Percentiles rank a stretch among this genome's conserved stretches.
phyloP scores from a whole-genome alignment of 2,888 invertebrate species.

The Mythimna vitellina region DNA sequence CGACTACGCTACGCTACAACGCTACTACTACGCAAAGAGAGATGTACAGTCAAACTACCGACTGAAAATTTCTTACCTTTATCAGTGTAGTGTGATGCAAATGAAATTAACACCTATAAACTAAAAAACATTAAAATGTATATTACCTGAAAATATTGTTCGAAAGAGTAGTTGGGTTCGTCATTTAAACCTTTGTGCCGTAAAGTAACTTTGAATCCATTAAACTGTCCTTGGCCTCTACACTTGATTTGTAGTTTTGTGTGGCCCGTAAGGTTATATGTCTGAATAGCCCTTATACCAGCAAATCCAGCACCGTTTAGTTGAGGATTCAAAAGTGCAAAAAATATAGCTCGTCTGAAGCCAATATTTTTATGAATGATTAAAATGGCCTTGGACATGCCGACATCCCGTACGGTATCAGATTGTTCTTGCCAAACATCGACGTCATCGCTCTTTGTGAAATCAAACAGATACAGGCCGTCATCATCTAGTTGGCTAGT shows the following conservation, averaged over 20 bases:
- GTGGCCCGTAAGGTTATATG: slow-evolving; percentile 87
- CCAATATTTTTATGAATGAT: slow-evolving; percentile 90
- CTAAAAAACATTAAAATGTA: slow-evolving; percentile 21
- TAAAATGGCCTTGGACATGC: slow-evolving; percentile 92
- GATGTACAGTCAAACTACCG: too few species aligned
- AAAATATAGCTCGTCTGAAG: slow-evolving; percentile 92
- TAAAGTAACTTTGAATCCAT: slow-evolving; percentile 91
- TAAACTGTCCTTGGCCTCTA: slow-evolving; percentile 91
- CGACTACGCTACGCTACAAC: too few species aligned
- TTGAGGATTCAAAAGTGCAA: slow-evolving; percentile 92
- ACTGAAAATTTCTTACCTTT: neutral
- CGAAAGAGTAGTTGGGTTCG: slow-evolving; percentile 91
- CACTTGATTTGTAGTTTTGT: slow-evolving; percentile 88
- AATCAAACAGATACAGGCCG: slow-evolving; percentile 89
- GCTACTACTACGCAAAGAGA: too few species aligned
- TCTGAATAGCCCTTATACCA: slow-evolving; percentile 88
- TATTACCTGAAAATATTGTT: slow-evolving; percentile 90
- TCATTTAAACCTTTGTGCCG: slow-evolving; percentile 90
- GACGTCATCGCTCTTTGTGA: slow-evolving; percentile 87
- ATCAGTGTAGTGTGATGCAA: neutral
- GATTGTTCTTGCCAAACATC: slow-evolving; percentile 92
- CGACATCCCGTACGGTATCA: slow-evolving; percentile 92
- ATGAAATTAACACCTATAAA: neutral
- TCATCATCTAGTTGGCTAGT: slow-evolving; percentile 70
- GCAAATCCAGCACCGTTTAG: slow-evolving; percentile 93